Percentiles rank a stretch among this genome's conserved stretches.
Evolutionary conservation across 2,797 vertebrate genomes (phyloP).

Genomic region (Oryzias dopingdopingensis): DNA sequence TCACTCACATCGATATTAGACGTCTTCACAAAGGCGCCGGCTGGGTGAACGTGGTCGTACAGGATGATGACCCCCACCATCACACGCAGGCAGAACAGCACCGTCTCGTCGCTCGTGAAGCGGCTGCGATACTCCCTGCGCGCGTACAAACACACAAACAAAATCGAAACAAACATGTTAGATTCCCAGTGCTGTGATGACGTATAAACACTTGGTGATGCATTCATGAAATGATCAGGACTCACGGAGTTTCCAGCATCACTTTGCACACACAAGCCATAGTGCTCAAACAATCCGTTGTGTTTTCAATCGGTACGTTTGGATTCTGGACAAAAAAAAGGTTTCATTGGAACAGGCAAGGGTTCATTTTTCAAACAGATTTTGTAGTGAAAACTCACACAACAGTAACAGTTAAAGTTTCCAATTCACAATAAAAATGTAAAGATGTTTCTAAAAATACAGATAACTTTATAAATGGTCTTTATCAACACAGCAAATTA

Average conservation of each 20-base stretch:
- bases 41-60: slow-evolving; percentile 95
- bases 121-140: slow-evolving; percentile 91
- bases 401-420: too few relatives aligned
- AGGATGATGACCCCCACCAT: slow-evolving; percentile 99
- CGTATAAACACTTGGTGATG: neutral
- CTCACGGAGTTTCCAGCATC: slow-evolving; percentile 98
- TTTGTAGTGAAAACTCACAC: too few relatives aligned
- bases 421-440: too few relatives aligned
- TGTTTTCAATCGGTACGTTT: slow-evolving; percentile 91
- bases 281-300: slow-evolving; percentile 93
- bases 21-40: slow-evolving; percentile 93
- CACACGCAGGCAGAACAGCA: slow-evolving; percentile 94
- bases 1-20: slow-evolving; percentile 93
- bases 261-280: slow-evolving; percentile 99
- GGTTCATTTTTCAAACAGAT: too few relatives aligned
- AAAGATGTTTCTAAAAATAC: too few relatives aligned
- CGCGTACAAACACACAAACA: slow-evolving; percentile 20
- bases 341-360: neutral
- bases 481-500: too few relatives aligned
- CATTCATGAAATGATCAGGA: slow-evolving; percentile 17
- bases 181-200: slow-evolving; percentile 3
- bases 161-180: slow-evolving; percentile 17
- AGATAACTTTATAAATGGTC: too few relatives aligned
- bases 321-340: slow-evolving; percentile 79
- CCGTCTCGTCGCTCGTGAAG: slow-evolving; percentile 93